A percentile compares a stretch with the other conserved stretches of the same genome.
Conservation (phyloP, 1,140 invertebrate genomes). For the Drosophila ercepeae region DNA sequence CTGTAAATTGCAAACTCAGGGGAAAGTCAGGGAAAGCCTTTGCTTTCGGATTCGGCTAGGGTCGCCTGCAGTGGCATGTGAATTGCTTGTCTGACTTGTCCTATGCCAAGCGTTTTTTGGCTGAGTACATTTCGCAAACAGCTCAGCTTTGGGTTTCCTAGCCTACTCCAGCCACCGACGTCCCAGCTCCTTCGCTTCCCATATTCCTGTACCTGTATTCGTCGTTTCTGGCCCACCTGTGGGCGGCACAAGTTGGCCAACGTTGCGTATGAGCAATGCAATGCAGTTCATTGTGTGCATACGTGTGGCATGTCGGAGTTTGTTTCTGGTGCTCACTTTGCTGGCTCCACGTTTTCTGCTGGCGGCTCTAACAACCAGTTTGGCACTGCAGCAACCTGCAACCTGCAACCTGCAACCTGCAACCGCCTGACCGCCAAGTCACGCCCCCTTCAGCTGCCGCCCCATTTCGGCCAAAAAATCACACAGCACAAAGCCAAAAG, state of each 20-base stretch:
- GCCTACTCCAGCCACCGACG: conserved; percentile 10
- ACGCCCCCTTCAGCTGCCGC: conserved; percentile 23
- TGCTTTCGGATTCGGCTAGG: conserved; percentile 18
- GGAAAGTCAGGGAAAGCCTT: conserved; percentile 4
- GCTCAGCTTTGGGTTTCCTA: conserved; percentile 21
- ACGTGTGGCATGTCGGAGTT: conserved; percentile 37
- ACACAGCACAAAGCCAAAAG: conserved; percentile 75
- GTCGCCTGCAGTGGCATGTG: conserved; percentile 61
- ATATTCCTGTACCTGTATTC: background rate
- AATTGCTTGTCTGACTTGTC: conserved; percentile 72
- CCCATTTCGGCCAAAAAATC: conserved; percentile 62
- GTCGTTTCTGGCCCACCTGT: conserved; percentile 43
- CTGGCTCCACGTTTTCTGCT: conserved; percentile 50
- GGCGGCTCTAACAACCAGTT: conserved; percentile 60
- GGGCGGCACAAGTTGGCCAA: conserved; percentile 60
- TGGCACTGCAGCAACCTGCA: conserved; percentile 50
- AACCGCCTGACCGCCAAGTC: conserved; percentile 31
- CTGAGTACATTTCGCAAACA: conserved; percentile 41
- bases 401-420: background rate
- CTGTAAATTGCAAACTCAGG: conserved; percentile 64
- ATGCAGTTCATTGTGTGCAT: conserved; percentile 52
- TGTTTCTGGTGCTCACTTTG: conserved; percentile 61
- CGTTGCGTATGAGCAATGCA: conserved; percentile 75
- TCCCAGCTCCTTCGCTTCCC: background rate
- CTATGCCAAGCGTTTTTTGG: conserved; percentile 38